Evolutionary conservation across 2,888 invertebrate genomes (phyloP), one percentile per base, ranked within the genome.

Genomic region (Spilosoma lubricipeda): DNA sequence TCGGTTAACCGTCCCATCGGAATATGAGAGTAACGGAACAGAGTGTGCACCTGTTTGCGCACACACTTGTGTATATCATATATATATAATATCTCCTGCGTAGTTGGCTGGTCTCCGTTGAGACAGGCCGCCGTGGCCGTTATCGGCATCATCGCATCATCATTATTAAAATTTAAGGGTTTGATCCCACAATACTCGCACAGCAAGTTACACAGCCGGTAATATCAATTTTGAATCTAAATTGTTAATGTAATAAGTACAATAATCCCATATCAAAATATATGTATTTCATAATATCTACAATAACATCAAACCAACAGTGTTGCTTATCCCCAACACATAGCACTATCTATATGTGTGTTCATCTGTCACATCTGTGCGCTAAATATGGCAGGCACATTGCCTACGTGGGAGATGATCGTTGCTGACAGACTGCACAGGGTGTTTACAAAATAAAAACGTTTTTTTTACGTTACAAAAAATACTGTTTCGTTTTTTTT

Each of bases 331-430:
- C 67, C 69, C n/a, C 39, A 9, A 64, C 59, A 68, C 45, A 45
- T 39, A 33, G 15, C 33, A 63, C 45, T n/a, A 69, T 70, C 64
- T 48, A 56, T 66, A 39, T 67, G 75, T 75, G 66, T 76, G 77
- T 81, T 68, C 75, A 71, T 77, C 77, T 63, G 77, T 74, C 85
- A 87, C 90, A 90, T 88, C 86, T 90, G 90, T 78, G 76, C 73
- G 80, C 88, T 87, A 88, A 90, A 91, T 90, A 89, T 91, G 91
- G 89, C 71, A 70, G 80, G 78, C 91, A 91, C 90, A 90, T 91
- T 90, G 90, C 84, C 78, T 82, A 89, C 89, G 91, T 89, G 91
- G 91, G 91, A 90, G 91, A 90, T 75, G 75, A 36, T 71, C 36
- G 76, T 78, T 79, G 70, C 75, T 76, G 74, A 68, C 76, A 52